These are phyloP conservation scores for Coenonympha glycerion DNA, from an alignment of 2,888 invertebrate species.

Conservation along the genomic window DNA sequence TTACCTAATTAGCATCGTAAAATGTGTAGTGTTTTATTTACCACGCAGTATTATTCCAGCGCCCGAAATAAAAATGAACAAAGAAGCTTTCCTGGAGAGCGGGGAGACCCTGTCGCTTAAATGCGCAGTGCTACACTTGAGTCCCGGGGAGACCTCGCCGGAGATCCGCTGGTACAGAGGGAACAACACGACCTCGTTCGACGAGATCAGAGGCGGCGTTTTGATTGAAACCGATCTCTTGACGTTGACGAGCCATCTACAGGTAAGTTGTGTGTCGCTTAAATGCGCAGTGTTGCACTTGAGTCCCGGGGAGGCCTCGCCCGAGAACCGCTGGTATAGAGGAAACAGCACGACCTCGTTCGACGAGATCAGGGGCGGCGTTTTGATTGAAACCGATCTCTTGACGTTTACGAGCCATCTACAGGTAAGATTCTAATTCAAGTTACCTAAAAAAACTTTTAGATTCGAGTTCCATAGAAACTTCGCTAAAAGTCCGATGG, in stretches of 20 bases:
- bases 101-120: conserved; percentile 66
- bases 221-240: conserved; percentile 63
- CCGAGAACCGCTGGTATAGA: conserved; percentile 58
- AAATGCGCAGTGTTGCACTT: conserved; percentile 60
- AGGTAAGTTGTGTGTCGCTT: conserved; percentile 61
- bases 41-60: conserved; percentile 36
- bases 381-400: conserved; percentile 63
- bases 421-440: conserved; percentile 50
- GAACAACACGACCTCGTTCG: conserved; percentile 48
- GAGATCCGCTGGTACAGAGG: conserved; percentile 61
- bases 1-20: not conserved
- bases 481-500: too few relatives aligned
- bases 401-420: conserved; percentile 60
- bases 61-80: conserved; percentile 61
- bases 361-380: conserved; percentile 69
- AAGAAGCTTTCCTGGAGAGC: conserved; percentile 63
- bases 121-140: conserved; percentile 55
- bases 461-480: too few relatives aligned
- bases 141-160: conserved; percentile 47
- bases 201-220: conserved; percentile 69
- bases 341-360: conserved; percentile 50
- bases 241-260: conserved; percentile 60
- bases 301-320: conserved; percentile 45
- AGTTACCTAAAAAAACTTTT: too few relatives aligned
- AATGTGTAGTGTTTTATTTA: not conserved